A percentile compares a stretch with the other conserved stretches of the same genome.
phyloP scores from a whole-genome alignment of 2,797 vertebrate species.

The Channa striata region DNA sequence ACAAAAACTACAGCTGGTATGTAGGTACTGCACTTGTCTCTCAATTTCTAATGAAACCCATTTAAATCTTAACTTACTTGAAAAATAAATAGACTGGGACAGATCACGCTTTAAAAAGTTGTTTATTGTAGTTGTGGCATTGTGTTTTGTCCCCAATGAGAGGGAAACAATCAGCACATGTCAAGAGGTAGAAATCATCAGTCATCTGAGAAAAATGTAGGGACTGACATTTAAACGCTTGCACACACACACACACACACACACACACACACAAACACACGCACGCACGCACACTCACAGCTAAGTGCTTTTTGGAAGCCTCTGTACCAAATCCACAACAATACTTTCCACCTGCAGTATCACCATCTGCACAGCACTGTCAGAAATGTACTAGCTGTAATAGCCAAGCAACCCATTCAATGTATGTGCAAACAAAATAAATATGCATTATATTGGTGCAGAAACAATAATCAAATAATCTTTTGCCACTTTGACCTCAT shows the following conservation, averaged over 20 bases:
- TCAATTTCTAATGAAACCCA: too few species aligned
- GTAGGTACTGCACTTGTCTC: too few species aligned
- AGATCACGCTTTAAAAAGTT: constrained; percentile 64
- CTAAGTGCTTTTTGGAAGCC: constrained; percentile 27
- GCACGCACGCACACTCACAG: constrained; percentile 9
- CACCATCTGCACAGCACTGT: constrained; percentile 25
- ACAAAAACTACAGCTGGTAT: not conserved
- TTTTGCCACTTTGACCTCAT: constrained; percentile 47
- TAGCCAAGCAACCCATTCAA: constrained; percentile 17
- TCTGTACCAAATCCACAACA: constrained; percentile 11
- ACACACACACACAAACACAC: constrained; percentile 13
- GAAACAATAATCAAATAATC: constrained; percentile 27
- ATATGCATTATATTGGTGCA: constrained; percentile 24
- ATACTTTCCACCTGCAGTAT: constrained; percentile 27
- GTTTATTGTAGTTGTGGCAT: constrained; percentile 76
- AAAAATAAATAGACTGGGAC: not conserved
- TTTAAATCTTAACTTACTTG: not conserved
- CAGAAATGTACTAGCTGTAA: constrained; percentile 22
- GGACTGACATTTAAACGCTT: constrained; percentile 30
- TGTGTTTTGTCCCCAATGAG: constrained; percentile 70
- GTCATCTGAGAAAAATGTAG: constrained; percentile 57
- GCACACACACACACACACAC: constrained; percentile 11
- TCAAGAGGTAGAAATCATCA: constrained; percentile 85
- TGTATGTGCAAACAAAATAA: constrained; percentile 63
- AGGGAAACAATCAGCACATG: constrained; percentile 80